Evolutionary conservation across 2,113 vertebrate species (phyloP).

Genomic region (Nothoprocta perdicaria): DNA sequence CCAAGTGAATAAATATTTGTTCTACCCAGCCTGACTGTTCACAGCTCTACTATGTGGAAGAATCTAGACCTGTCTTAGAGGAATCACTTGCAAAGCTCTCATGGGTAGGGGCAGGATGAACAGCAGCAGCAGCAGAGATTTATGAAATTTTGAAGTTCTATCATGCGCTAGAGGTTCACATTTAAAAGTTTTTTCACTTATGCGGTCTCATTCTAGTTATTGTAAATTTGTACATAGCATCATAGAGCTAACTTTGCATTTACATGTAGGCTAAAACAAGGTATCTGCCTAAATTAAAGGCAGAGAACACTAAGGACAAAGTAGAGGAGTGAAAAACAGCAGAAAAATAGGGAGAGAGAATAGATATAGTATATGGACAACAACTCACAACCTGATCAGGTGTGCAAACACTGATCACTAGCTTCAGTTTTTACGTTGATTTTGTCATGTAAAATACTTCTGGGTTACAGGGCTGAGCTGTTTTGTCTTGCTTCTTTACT

Average conservation of each 20-base stretch:
- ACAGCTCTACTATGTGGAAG: background rate
- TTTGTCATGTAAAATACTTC: background rate
- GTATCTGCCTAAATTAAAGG: background rate
- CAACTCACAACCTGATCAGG: background rate
- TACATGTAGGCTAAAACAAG: background rate
- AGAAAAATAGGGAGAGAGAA: background rate
- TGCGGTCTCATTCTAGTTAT: background rate
- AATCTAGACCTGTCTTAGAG: background rate
- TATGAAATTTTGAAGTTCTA: background rate
- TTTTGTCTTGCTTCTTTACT: background rate
- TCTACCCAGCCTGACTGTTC: background rate
- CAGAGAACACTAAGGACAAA: background rate
- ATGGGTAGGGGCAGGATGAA: background rate
- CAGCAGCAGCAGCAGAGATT: background rate
- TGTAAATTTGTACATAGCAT: background rate
- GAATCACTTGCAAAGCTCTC: background rate
- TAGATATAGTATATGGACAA: background rate
- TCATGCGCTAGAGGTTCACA: background rate
- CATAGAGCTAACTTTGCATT: background rate
- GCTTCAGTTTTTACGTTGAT: background rate
- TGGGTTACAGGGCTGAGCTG: background rate
- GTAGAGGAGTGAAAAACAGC: background rate
- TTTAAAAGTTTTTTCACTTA: background rate
- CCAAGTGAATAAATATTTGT: no score
- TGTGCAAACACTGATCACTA: background rate